Base-by-base conservation (phyloP, 2,888 invertebrate species). In the Drosophila cognata region DNA sequence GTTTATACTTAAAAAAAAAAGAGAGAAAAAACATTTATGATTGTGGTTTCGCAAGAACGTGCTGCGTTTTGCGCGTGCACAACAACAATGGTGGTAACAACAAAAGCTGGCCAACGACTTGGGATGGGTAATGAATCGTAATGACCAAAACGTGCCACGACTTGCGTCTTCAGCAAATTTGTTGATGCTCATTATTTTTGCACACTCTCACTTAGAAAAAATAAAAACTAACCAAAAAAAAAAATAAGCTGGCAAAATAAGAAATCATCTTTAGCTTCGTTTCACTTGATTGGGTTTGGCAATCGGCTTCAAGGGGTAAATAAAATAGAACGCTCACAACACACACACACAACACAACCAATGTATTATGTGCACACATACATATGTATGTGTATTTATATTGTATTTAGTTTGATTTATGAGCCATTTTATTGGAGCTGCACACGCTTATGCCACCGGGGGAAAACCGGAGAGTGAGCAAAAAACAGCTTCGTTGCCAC, bases 71-170 rank as follows among this genome's bases (percentile, higher is more conserved):
- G 51, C 51, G 56, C 51, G 67, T 66, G 36, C 46, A 51, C 52
- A 67, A n/a, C 67, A 66, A 66, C 31, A 65, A 51, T 31, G 64
- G 57, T n/a, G 65, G 57, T 21, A 60, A 41, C 33, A 52, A 73
- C 16, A 57, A 71, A 69, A 72, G 65, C 71, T 71, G 74, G 63
- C 72, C 63, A 71, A 73, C 70, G 52, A 74, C 70, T 71, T 74
- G 67, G 64, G 62, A 72, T 64, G 61, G 81, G 68, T 78, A 85
- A 73, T 88, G 82, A 71, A 73, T 77, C 90, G 76, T 88, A 86
- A 86, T 86, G 90, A 88, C 65, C 76, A 81, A 86, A 86, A 89
- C 85, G 85, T 89, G 85, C 85, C 90, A 71, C 80, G 62, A 78
- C 55, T 77, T 58, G 69, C 72, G 68, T 71, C 76, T 69, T 71